phyloP scores from a whole-genome alignment of 1,140 invertebrate genomes.

The Ganaspis sp. region DNA sequence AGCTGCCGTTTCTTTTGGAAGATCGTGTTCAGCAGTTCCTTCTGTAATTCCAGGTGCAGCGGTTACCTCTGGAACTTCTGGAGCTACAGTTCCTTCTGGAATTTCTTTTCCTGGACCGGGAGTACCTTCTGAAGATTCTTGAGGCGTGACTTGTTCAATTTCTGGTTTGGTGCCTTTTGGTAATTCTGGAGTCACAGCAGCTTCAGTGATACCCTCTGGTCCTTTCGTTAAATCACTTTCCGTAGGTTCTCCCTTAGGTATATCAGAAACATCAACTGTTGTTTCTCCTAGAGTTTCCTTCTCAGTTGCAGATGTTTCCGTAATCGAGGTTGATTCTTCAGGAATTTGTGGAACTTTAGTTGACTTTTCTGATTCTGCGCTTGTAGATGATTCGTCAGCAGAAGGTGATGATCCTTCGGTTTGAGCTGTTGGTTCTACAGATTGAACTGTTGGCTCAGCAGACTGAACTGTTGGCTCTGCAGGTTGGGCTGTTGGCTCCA shows the following conservation, averaged over 20 bases:
- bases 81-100: constrained; percentile 44
- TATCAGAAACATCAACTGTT: constrained; percentile 28
- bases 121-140: constrained; percentile 31
- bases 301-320: constrained; percentile 16
- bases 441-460: constrained; percentile 24
- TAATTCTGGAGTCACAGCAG: constrained; percentile 34
- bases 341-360: neutral
- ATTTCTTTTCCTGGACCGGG: constrained; percentile 29
- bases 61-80: constrained; percentile 37
- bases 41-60: constrained; percentile 40
- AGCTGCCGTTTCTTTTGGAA: constrained; percentile 33
- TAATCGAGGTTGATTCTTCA: neutral
- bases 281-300: constrained; percentile 43
- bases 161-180: constrained; percentile 43
- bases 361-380: neutral
- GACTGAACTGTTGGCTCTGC: constrained; percentile 38
- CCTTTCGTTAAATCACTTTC: constrained; percentile 42
- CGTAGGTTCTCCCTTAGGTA: constrained; percentile 40
- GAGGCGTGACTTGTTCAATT: neutral
- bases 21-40: no score
- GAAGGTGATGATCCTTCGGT: neutral
- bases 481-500: no score
- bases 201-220: constrained; percentile 38
- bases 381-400: neutral
- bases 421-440: constrained; percentile 37